Percentiles rank a stretch among this genome's conserved stretches.
Evolutionary conservation across 2,797 vertebrate genomes (phyloP).

Genomic region (Lepus oiostolus): DNA sequence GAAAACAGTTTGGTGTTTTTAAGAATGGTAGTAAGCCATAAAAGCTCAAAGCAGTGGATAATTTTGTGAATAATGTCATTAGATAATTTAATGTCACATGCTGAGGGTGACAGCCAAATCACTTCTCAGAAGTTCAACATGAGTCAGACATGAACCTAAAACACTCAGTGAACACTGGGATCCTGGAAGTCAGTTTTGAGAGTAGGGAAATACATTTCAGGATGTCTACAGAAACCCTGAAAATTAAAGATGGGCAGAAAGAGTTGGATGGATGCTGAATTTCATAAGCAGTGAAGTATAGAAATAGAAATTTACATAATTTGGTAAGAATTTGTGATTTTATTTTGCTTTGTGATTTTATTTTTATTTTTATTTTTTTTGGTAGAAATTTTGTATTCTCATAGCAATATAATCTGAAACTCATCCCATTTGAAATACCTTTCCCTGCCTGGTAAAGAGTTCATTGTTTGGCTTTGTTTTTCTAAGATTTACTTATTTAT

Average conservation of each 20-base stretch:
- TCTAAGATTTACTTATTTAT: too few relatives aligned
- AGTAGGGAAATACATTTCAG: neutral
- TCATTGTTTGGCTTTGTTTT: constrained; percentile 45
- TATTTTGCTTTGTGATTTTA: too few relatives aligned
- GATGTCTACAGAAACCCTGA: neutral
- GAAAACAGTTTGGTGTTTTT: constrained; percentile 5
- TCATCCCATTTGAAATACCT: constrained; percentile 41
- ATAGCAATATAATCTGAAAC: neutral
- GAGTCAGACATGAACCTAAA: constrained; percentile 16
- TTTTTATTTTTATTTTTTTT: neutral
- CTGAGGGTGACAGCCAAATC: neutral
- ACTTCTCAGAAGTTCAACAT: neutral
- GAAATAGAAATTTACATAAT: constrained; percentile 56
- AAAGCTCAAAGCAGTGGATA: neutral
- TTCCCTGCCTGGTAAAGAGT: constrained; percentile 10
- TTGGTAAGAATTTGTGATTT: neutral
- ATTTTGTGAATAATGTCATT: constrained; percentile 47
- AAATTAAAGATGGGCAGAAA: constrained; percentile 36
- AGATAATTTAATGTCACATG: neutral
- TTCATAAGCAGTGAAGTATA: constrained; percentile 10
- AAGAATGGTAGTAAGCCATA: neutral
- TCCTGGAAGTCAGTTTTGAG: neutral
- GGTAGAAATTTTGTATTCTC: constrained; percentile 31
- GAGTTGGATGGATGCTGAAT: neutral
- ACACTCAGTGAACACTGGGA: neutral